phyloP scores from a whole-genome alignment of 2,113 vertebrate genomes.

The Clupea harengus region DNA sequence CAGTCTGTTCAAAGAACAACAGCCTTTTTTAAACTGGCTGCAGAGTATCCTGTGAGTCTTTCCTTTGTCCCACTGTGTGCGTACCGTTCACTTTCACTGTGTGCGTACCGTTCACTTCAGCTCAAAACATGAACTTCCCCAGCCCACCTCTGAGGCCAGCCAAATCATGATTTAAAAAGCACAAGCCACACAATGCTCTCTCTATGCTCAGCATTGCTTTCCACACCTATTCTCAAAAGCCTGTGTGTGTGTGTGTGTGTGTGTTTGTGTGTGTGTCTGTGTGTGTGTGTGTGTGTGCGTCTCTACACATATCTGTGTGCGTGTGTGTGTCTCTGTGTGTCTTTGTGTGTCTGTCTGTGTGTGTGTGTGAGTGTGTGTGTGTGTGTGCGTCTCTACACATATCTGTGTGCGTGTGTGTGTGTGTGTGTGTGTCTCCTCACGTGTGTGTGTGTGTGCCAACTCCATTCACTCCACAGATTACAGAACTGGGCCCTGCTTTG shows the following conservation, averaged over 20 bases:
- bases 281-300: constrained; percentile 30
- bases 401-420: constrained; percentile 27
- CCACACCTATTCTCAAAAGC: constrained; percentile 17
- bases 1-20: constrained; percentile 3
- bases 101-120: neutral
- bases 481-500: constrained; percentile 94
- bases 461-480: constrained; percentile 77
- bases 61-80: neutral
- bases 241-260: constrained; percentile 31
- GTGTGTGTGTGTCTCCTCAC: constrained; percentile 10
- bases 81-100: neutral
- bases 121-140: neutral
- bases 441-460: neutral
- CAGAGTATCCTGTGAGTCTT: neutral
- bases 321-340: constrained; percentile 13
- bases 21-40: neutral
- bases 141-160: neutral
- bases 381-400: neutral
- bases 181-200: constrained; percentile 21
- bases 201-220: constrained; percentile 9
- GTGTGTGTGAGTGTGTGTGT: constrained; percentile 28
- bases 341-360: neutral
- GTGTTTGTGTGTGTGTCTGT: constrained; percentile 10
- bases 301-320: too few species aligned
- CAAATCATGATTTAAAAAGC: constrained; percentile 25